phyloP scores from a whole-genome alignment of 2,113 vertebrate species.

The Clarias macrocephalus region DNA sequence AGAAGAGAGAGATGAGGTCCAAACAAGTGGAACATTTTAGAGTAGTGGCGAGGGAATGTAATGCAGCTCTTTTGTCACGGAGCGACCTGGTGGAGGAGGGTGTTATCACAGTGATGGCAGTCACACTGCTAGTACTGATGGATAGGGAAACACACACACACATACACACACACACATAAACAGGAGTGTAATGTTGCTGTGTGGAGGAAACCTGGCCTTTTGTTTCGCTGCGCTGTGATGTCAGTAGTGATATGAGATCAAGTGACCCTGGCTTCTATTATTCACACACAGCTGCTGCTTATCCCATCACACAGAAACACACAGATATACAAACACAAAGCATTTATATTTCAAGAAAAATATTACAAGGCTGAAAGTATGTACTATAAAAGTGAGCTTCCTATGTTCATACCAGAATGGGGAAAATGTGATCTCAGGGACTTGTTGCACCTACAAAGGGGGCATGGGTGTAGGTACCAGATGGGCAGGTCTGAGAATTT shows the following conservation, averaged over 20 bases:
- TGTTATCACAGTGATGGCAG: constrained; percentile 32
- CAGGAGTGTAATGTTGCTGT: constrained; percentile 45
- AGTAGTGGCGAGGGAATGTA: background rate
- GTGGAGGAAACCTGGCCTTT: constrained; percentile 64
- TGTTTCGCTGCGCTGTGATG: constrained; percentile 63
- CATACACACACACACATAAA: constrained; percentile 31
- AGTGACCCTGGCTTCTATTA: constrained; percentile 73
- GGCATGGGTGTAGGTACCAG: background rate
- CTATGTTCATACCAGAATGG: background rate
- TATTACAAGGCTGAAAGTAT: background rate
- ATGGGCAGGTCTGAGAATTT: background rate
- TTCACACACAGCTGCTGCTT: constrained; percentile 70
- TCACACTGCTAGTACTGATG: constrained; percentile 16
- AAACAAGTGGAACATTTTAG: background rate
- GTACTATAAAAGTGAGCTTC: background rate
- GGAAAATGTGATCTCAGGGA: background rate
- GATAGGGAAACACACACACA: constrained; percentile 19
- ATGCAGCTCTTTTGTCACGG: background rate
- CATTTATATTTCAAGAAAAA: background rate
- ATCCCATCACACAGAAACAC: constrained; percentile 30
- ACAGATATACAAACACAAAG: constrained; percentile 14
- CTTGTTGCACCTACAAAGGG: background rate
- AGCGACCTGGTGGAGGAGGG: constrained; percentile 13
- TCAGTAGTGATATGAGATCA: constrained; percentile 66
- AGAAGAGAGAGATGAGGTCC: background rate